Percentiles rank a stretch among this genome's conserved stretches.
Evolutionary conservation across 1,140 invertebrate genomes (phyloP).

Genomic region (Tetranychus cinnabarinus): DNA sequence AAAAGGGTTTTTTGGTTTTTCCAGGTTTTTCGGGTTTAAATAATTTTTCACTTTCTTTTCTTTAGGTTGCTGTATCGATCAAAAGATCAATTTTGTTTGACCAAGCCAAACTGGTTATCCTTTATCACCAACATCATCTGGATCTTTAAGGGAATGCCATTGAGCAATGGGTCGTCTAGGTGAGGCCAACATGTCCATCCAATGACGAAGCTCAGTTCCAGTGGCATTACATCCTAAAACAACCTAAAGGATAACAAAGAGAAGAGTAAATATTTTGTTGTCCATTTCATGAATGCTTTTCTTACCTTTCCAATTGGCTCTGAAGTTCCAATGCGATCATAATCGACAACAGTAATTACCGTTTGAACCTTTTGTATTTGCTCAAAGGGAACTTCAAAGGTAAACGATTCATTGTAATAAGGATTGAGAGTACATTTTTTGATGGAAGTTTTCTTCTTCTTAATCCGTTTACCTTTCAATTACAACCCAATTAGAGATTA

Average conservation of each 20-base stretch:
- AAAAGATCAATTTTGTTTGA: no score
- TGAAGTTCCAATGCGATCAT: slow-evolving; percentile 97
- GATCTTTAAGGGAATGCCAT: slow-evolving; percentile 96
- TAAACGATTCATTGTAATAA: slow-evolving; percentile 99
- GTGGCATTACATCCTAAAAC: slow-evolving; percentile 84
- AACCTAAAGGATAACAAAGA: slow-evolving; percentile 28
- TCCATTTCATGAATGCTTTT: no score
- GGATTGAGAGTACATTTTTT: slow-evolving; percentile 99
- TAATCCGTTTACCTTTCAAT: slow-evolving; percentile 43
- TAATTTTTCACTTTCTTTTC: no score
- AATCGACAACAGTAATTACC: slow-evolving; percentile 96
- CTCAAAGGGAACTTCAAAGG: slow-evolving; percentile 99
- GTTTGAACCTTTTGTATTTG: slow-evolving; percentile 99
- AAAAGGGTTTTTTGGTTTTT: no score
- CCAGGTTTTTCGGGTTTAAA: no score
- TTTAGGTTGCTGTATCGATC: no score
- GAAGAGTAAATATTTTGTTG: no score
- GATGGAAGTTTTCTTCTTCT: slow-evolving; percentile 99
- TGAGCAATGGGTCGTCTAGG: slow-evolving; percentile 94
- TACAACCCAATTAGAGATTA: no score
- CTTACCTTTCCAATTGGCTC: slow-evolving; percentile 69
- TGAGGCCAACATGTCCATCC: slow-evolving; percentile 97
- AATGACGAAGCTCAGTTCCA: slow-evolving; percentile 91
- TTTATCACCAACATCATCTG: slow-evolving; percentile 68
- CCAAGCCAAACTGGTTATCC: no score